These are phyloP conservation scores for Hiodon alosoides DNA, from an alignment of 2,113 vertebrate species.

Conservation along the genomic window DNA sequence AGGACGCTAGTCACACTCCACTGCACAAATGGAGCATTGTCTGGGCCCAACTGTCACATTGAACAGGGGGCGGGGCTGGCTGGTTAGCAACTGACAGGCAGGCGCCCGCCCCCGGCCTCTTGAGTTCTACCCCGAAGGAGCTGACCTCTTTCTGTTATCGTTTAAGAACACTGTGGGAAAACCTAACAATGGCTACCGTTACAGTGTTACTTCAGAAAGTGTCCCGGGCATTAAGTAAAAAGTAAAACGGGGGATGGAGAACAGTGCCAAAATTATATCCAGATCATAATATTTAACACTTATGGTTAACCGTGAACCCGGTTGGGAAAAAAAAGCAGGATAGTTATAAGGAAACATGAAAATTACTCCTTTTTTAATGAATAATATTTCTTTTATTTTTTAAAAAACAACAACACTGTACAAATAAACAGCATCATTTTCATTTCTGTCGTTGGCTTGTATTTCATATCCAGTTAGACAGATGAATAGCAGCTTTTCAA, in stretches of 20 bases:
- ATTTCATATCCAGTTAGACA: slow-evolving; percentile 44
- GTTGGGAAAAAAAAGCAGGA: too few species aligned
- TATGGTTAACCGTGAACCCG: too few species aligned
- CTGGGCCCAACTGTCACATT: slow-evolving; percentile 46
- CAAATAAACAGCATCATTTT: slow-evolving; percentile 31
- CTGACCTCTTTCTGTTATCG: too few species aligned
- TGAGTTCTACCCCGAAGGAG: slow-evolving; percentile 4
- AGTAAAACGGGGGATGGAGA: too few species aligned
- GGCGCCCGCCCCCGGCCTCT: background rate
- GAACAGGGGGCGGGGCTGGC: slow-evolving; percentile 34
- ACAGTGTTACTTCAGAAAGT: too few species aligned
- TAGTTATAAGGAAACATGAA: background rate
- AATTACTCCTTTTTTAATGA: slow-evolving; percentile 19
- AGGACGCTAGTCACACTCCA: slow-evolving; percentile 43
- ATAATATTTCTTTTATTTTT: slow-evolving; percentile 61
- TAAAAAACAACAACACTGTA: slow-evolving; percentile 51
- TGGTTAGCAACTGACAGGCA: slow-evolving; percentile 49
- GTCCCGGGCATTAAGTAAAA: too few species aligned
- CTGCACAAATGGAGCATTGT: slow-evolving; percentile 47
- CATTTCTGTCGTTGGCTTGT: slow-evolving; percentile 34
- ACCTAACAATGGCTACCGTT: too few species aligned
- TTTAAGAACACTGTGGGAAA: too few species aligned
- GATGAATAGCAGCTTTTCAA: slow-evolving; percentile 34
- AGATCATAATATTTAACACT: background rate
- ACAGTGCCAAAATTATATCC: background rate